Percentiles rank a stretch among this genome's conserved stretches.
Conservation (phyloP, 1,140 invertebrate species). For the Meloidogyne exigua region DNA sequence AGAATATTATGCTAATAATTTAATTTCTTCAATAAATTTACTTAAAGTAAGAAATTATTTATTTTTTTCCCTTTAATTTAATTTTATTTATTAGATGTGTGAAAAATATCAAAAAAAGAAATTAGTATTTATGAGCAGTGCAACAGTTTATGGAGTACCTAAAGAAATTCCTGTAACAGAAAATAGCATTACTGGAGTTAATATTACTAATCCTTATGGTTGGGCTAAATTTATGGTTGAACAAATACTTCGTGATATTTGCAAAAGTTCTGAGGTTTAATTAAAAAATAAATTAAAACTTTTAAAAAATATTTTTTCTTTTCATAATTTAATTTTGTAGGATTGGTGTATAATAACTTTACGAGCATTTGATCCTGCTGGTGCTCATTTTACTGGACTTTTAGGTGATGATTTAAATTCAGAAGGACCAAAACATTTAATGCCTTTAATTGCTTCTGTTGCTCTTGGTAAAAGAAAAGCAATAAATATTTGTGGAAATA, state of each 20-base stretch:
- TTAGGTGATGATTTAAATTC: constrained; percentile 1
- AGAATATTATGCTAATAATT: constrained; percentile 5
- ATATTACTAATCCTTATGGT: not conserved
- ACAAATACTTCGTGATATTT: not conserved
- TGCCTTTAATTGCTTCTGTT: constrained; percentile 2
- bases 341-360: not conserved
- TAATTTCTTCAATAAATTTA: constrained; percentile 3
- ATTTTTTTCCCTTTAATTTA: not conserved
- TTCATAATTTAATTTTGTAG: not conserved
- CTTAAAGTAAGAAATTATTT: not conserved
- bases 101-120: constrained; percentile 1
- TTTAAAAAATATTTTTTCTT: too few species aligned
- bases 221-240: constrained; percentile 4
- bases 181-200: not conserved
- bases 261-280: not conserved
- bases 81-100: not conserved
- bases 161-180: not conserved
- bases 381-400: not conserved
- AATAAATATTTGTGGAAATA: constrained; percentile 5
- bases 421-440: not conserved
- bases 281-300: not conserved
- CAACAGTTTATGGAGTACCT: constrained; percentile 1
- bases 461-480: not conserved
- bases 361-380: not conserved
- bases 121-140: constrained; percentile 2